Conservation (phyloP, 2,888 invertebrate genomes). For the Phorcus lineatus region DNA sequence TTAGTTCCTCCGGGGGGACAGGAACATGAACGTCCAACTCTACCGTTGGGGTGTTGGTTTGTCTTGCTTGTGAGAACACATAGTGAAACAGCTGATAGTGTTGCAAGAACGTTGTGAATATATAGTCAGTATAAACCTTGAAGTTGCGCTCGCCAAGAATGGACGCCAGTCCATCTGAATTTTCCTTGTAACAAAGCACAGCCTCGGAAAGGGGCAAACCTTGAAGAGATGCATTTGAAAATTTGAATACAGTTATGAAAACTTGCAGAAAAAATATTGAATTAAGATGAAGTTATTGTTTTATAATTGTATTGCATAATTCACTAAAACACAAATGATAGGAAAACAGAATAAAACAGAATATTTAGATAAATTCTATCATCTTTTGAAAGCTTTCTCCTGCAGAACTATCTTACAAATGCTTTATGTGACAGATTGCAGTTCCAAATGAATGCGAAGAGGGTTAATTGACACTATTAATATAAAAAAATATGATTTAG, state of each 20-base stretch:
- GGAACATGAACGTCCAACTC: slow-evolving; percentile 52
- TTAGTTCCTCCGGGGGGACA: slow-evolving; percentile 50
- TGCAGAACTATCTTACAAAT: too few relatives aligned
- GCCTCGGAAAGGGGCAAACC: slow-evolving; percentile 54
- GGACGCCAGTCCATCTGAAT: slow-evolving; percentile 40
- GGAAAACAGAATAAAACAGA: too few relatives aligned
- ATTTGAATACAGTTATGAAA: neutral
- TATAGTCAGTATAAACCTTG: slow-evolving; percentile 63
- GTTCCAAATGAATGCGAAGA: too few relatives aligned
- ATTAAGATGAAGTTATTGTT: neutral
- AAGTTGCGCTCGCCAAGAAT: slow-evolving; percentile 58
- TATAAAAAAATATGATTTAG: too few relatives aligned
- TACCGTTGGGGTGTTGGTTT: slow-evolving; percentile 37
- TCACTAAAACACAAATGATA: too few relatives aligned
- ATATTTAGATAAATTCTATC: too few relatives aligned
- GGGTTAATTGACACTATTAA: too few relatives aligned
- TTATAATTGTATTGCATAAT: too few relatives aligned
- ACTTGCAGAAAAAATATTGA: neutral
- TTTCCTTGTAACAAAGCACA: slow-evolving; percentile 52
- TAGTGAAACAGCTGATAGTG: slow-evolving; percentile 69
- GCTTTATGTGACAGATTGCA: too few relatives aligned
- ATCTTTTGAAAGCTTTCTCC: too few relatives aligned
- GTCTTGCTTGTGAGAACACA: slow-evolving; percentile 52
- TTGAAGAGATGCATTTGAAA: slow-evolving; percentile 21
- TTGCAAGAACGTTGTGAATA: slow-evolving; percentile 64